phyloP scores from a whole-genome alignment of 1,140 invertebrate species.

The Panagrolaimus sp. region DNA sequence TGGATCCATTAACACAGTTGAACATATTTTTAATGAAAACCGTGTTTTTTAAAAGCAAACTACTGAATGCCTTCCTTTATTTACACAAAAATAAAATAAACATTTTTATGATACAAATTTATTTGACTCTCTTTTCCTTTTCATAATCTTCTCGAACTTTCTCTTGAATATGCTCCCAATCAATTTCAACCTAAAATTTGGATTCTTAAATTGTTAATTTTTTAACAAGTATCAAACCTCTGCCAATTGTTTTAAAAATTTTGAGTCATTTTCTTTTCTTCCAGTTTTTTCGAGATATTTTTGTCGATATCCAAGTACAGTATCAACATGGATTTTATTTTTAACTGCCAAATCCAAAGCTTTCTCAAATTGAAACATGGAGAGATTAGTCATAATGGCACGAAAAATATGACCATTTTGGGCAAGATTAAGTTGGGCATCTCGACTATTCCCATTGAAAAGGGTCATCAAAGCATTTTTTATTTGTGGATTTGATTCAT shows the following conservation, averaged over 20 bases:
- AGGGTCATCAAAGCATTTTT: constrained; percentile 75
- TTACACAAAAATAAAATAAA: no score
- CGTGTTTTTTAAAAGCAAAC: no score
- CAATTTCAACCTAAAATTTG: constrained; percentile 62
- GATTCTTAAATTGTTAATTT: not conserved
- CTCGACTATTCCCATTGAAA: constrained; percentile 71
- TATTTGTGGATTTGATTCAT: constrained; percentile 65
- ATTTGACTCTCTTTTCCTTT: constrained; percentile 57
- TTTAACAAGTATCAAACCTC: constrained; percentile 62
- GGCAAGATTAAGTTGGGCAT: constrained; percentile 76
- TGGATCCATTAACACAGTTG: no score
- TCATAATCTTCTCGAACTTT: constrained; percentile 64
- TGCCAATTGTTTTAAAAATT: constrained; percentile 68
- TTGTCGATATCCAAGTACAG: constrained; percentile 71
- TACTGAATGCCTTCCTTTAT: no score
- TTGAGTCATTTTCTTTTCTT: constrained; percentile 72
- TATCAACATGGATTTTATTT: constrained; percentile 72
- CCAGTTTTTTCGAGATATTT: constrained; percentile 72
- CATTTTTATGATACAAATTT: no score
- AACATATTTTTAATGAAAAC: no score
- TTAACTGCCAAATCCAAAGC: constrained; percentile 78
- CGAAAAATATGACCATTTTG: constrained; percentile 72
- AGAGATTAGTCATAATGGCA: constrained; percentile 75
- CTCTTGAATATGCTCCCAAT: constrained; percentile 65
- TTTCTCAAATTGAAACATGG: constrained; percentile 78